Percentiles rank a stretch among this genome's conserved stretches.
phyloP scores from a whole-genome alignment of 1,140 invertebrate species.

The Macrosteles quadrilineatus region DNA sequence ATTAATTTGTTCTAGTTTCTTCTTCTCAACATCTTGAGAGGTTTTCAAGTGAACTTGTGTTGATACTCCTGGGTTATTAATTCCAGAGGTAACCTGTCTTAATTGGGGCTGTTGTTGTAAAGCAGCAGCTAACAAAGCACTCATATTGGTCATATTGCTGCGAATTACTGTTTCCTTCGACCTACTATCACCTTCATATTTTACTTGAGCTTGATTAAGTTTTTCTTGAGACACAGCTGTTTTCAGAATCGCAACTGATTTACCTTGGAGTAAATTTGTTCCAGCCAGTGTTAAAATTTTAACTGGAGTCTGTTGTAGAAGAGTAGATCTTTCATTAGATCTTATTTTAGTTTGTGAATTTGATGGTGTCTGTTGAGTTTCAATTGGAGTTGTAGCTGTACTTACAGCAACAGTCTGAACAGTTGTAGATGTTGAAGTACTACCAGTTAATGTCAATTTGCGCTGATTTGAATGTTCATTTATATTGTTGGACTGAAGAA shows the following conservation, averaged over 20 bases:
- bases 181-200: conserved; percentile 33
- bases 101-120: conserved; percentile 40
- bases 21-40: conserved; percentile 23
- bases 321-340: conserved; percentile 18
- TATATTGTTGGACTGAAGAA: neutral
- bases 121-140: conserved; percentile 51
- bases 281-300: conserved; percentile 36
- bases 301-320: conserved; percentile 30
- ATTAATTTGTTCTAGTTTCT: conserved; percentile 14
- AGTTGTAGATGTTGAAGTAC: conserved; percentile 4
- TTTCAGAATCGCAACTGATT: conserved; percentile 40
- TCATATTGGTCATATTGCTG: conserved; percentile 50
- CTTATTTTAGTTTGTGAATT: neutral
- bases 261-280: conserved; percentile 34
- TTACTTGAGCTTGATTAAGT: conserved; percentile 5
- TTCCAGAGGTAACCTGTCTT: conserved; percentile 11
- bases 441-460: conserved; percentile 25
- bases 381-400: conserved; percentile 6
- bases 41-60: conserved; percentile 10
- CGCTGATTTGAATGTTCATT: conserved; percentile 26
- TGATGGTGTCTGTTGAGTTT: neutral
- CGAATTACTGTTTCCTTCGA: conserved; percentile 51
- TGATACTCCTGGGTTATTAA: neutral
- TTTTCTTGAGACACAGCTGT: conserved; percentile 25
- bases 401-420: conserved; percentile 9